Evolutionary conservation across 2,113 vertebrate species (phyloP), one percentile per base, ranked within the genome.

Genomic region (Phalacrocorax aristotelis): DNA sequence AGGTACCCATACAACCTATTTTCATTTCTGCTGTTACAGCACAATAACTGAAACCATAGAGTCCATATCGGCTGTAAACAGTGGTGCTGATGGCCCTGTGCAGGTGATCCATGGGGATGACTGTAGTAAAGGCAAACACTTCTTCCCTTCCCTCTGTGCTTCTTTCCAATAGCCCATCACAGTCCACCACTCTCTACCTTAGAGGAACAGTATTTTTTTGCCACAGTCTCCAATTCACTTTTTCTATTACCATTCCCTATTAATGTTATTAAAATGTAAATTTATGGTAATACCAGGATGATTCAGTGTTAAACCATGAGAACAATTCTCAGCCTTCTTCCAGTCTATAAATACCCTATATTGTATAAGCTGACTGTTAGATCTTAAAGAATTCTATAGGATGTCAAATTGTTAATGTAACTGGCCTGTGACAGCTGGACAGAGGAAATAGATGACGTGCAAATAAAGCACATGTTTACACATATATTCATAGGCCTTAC

Each of bases 381-480:
- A 44, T 84, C 34, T 60, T 87, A 87, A 81, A 88, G 79, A 85
- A 83, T 77, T 81, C n/a, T 20, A 23, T 34, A 68, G 27, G 13
- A 42, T 93, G 44, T 38, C 27, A 71, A 87, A 89, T 30, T 79
- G 36, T 92, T 85, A 71, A 58, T 68, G 34, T 49, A 68, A 85
- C 65, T 62, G 91, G 25, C 38, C 25, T 91, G 54, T 61, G 54
- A 65, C 46, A 95, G 75, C 7, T 68, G 87, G 91, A 93, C 46
- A 49, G n/a, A 51, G 26, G 30, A 93, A 89, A 76, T 91, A 95
- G 75, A 90, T 81, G 40, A 26, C 27, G 8, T n/a, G 17, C 38
- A 91, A 95, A 77, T 23, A 81, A 8, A 95, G 23, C 29, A 70
- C 60, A 71, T 74, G n/a, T 66, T 95, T 94, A 82, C 74, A 84